Conservation (phyloP, 2,888 invertebrate genomes). For the Himalopsyche japonica region DNA sequence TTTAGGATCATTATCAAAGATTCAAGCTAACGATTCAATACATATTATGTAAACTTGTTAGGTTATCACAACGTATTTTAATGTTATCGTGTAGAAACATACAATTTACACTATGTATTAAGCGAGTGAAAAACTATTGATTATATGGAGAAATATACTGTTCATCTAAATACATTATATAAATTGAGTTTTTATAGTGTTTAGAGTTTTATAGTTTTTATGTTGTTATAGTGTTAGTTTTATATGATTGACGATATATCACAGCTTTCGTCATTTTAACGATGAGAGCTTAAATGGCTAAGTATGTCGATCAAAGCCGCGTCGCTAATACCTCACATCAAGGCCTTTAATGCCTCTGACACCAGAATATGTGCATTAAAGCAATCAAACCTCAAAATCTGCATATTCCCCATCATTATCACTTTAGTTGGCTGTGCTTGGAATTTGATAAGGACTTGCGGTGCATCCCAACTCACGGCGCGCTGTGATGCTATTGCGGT, state of each 20-base stretch:
- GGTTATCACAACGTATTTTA: no score
- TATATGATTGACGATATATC: neutral
- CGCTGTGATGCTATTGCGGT: neutral
- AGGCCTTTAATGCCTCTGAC: neutral
- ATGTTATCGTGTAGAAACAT: no score
- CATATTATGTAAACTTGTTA: no score
- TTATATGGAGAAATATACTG: no score
- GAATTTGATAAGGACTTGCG: neutral
- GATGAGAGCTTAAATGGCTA: neutral
- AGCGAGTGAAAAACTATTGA: no score
- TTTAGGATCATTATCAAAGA: no score
- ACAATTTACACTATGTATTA: no score
- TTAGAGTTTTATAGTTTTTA: no score
- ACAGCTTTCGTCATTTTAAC: neutral
- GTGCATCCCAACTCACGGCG: neutral
- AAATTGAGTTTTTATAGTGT: no score
- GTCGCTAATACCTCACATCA: neutral
- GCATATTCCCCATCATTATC: conserved; percentile 6
- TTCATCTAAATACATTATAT: no score
- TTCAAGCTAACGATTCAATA: no score
- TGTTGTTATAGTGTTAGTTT: no score
- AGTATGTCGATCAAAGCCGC: neutral
- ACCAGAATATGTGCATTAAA: conserved; percentile 8
- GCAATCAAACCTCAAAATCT: conserved; percentile 5
- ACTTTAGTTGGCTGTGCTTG: neutral